phyloP scores from a whole-genome alignment of 2,888 invertebrate genomes.

The Pandemis heparana region DNA sequence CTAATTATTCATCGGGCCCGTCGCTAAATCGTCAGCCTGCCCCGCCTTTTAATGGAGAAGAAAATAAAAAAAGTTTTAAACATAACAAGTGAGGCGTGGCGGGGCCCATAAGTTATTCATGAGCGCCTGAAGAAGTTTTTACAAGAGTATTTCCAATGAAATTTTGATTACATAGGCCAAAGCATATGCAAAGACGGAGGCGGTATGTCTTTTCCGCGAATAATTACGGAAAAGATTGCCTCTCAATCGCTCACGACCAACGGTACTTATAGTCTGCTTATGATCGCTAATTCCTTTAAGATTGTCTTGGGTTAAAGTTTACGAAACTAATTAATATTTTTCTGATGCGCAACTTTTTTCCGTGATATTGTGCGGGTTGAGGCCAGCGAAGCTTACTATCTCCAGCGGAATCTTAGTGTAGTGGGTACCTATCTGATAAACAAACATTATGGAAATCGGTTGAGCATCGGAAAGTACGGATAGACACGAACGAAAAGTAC shows the following conservation, averaged over 20 bases:
- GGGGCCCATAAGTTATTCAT: slow-evolving; percentile 77
- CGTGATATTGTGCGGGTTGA: slow-evolving; percentile 28
- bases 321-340: slow-evolving; percentile 66
- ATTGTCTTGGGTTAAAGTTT: slow-evolving; percentile 57
- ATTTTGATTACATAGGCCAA: slow-evolving; percentile 68
- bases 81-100: slow-evolving; percentile 80
- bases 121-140: slow-evolving; percentile 67
- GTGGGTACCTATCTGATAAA: slow-evolving; percentile 28
- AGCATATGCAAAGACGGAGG: slow-evolving; percentile 49
- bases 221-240: slow-evolving; percentile 18
- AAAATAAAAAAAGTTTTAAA: slow-evolving; percentile 80
- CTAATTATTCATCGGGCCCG: slow-evolving; percentile 82
- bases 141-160: slow-evolving; percentile 57
- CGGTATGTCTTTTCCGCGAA: slow-evolving; percentile 37
- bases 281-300: neutral
- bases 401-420: slow-evolving; percentile 16
- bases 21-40: slow-evolving; percentile 76
- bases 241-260: neutral
- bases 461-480: slow-evolving; percentile 32
- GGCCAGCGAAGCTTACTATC: slow-evolving; percentile 13
- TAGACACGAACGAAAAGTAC: slow-evolving; percentile 23
- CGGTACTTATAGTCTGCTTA: neutral
- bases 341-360: slow-evolving; percentile 47
- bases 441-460: slow-evolving; percentile 38
- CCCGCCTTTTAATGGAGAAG: slow-evolving; percentile 75